Conservation (phyloP, 2,888 invertebrate species). For the Ochropleura plecta region DNA sequence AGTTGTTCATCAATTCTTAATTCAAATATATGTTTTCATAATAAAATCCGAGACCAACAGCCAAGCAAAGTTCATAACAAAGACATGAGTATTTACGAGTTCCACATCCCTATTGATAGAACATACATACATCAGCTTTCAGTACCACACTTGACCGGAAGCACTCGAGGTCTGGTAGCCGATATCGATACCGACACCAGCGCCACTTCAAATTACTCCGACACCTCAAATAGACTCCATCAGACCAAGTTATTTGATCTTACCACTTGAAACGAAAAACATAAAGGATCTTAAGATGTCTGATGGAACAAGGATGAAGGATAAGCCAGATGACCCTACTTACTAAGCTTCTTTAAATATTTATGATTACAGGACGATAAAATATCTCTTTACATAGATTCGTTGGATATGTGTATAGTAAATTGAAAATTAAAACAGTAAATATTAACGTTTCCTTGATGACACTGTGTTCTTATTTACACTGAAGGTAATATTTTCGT, state of each 20-base stretch:
- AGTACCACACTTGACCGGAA: constrained; percentile 78
- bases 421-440: constrained; percentile 25
- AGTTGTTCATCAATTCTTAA: not conserved
- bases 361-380: constrained; percentile 46
- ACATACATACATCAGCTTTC: constrained; percentile 47
- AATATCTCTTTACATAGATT: constrained; percentile 38
- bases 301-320: constrained; percentile 49
- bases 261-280: constrained; percentile 81
- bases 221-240: constrained; percentile 87
- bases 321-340: constrained; percentile 55
- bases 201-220: constrained; percentile 84
- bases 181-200: constrained; percentile 65
- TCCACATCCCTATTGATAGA: constrained; percentile 52
- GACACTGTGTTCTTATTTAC: not conserved
- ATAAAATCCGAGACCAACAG: not conserved
- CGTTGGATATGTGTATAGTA: constrained; percentile 21
- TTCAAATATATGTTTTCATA: not conserved
- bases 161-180: constrained; percentile 77
- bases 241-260: constrained; percentile 82
- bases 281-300: constrained; percentile 50
- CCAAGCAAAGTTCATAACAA: constrained; percentile 14
- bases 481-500: not conserved
- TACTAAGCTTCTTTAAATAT: constrained; percentile 51
- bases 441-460: not conserved
- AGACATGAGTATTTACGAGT: not conserved